Conservation (phyloP, 1,140 invertebrate genomes). For the Heliconius eleuchia region DNA sequence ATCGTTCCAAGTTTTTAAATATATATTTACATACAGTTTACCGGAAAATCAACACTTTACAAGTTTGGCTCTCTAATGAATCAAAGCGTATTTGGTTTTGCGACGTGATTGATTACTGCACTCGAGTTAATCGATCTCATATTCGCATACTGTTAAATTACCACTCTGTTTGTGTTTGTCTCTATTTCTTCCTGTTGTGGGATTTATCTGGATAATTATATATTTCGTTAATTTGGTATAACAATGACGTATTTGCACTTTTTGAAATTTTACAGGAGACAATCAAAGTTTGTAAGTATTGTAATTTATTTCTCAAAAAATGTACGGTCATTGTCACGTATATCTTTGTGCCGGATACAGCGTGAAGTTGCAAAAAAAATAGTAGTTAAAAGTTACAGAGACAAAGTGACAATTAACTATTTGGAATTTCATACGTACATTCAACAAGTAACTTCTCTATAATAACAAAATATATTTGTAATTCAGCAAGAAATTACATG, state of each 20-base stretch:
- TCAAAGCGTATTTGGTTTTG: slow-evolving; percentile 19
- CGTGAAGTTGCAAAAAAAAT: no score
- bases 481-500: not conserved
- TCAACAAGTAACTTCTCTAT: not conserved
- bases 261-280: no score
- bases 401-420: no score
- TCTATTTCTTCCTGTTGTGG: not conserved
- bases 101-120: slow-evolving; percentile 23
- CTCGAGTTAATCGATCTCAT: slow-evolving; percentile 19
- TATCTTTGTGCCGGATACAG: no score
- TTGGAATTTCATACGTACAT: no score
- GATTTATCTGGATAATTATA: not conserved
- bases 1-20: not conserved
- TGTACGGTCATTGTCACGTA: no score
- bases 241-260: no score
- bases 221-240: no score
- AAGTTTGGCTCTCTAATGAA: slow-evolving; percentile 8
- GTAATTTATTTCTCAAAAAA: no score
- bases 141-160: slow-evolving; percentile 5
- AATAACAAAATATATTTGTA: not conserved
- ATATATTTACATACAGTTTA: not conserved
- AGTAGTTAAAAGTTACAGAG: no score
- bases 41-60: not conserved
- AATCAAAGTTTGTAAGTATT: no score
- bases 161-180: not conserved